Evolutionary conservation across 2,888 invertebrate genomes (phyloP).

Genomic region (Macrosiphum euphorbiae): DNA sequence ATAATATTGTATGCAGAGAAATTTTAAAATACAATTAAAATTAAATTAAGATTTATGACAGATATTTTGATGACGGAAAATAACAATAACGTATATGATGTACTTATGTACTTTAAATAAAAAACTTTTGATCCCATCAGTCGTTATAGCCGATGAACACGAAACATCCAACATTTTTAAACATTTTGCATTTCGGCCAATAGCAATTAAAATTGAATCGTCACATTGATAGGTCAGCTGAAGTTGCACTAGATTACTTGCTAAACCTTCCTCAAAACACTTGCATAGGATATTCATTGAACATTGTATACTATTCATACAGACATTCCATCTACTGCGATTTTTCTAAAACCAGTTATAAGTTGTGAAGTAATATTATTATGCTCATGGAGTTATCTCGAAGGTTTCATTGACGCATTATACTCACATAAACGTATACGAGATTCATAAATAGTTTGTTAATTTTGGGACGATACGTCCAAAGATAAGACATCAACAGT

Average conservation of each 20-base stretch:
- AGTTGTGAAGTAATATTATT: not conserved
- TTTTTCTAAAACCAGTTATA: not conserved
- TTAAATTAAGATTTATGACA: not conserved
- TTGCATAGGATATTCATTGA: not conserved
- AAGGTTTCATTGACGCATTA: not conserved
- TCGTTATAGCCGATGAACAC: not conserved
- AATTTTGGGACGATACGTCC: not conserved
- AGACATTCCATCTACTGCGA: not conserved
- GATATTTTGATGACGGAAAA: not conserved
- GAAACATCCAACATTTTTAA: slow-evolving; percentile 9
- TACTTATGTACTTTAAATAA: not conserved
- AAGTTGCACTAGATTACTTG: not conserved
- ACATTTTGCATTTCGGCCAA: not conserved
- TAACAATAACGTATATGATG: too few relatives aligned
- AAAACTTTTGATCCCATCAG: not conserved
- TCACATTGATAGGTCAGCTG: slow-evolving; percentile 16
- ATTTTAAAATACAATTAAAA: not conserved
- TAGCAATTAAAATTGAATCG: not conserved
- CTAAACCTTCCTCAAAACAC: slow-evolving; percentile 8
- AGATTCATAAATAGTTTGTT: not conserved
- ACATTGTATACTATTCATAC: not conserved
- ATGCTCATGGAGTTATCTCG: not conserved
- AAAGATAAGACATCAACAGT: not conserved
- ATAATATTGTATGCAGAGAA: too few relatives aligned
- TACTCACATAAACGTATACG: not conserved